Evolutionary conservation across 2,888 invertebrate genomes (phyloP).

Genomic region (Halictus ligatus): DNA sequence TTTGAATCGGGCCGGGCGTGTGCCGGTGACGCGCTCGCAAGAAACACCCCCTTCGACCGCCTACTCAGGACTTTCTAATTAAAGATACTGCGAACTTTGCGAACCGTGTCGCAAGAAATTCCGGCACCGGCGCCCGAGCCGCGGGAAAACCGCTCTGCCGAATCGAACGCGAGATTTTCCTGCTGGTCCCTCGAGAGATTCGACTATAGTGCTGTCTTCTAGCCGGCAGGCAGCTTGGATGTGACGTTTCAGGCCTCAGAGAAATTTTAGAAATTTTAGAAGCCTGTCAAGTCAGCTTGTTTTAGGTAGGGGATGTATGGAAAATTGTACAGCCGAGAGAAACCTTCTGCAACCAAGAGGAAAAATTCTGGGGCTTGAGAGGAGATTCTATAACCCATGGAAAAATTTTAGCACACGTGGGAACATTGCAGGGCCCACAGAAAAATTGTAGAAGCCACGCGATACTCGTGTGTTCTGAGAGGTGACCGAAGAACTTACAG

Average conservation of each 20-base stretch:
- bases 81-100: conserved; percentile 79
- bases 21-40: conserved; percentile 76
- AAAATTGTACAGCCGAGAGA: neutral
- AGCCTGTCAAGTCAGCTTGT: neutral
- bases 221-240: neutral
- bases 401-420: neutral
- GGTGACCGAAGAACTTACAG: no score
- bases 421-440: neutral
- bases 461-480: no score
- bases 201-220: neutral
- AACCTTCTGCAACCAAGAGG: neutral
- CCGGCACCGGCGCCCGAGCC: conserved; percentile 1
- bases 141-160: conserved; percentile 14
- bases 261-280: neutral
- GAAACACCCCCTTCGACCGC: conserved; percentile 66
- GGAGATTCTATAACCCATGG: neutral
- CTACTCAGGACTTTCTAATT: conserved; percentile 79
- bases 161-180: conserved; percentile 17
- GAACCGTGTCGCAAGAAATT: conserved; percentile 68
- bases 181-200: neutral
- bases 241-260: neutral
- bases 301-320: neutral
- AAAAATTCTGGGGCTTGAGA: neutral
- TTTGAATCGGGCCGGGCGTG: conserved; percentile 76
- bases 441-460: no score